A percentile compares a stretch with the other conserved stretches of the same genome.
phyloP scores from a whole-genome alignment of 2,888 invertebrate species.

The Aspidiotus destructor region DNA sequence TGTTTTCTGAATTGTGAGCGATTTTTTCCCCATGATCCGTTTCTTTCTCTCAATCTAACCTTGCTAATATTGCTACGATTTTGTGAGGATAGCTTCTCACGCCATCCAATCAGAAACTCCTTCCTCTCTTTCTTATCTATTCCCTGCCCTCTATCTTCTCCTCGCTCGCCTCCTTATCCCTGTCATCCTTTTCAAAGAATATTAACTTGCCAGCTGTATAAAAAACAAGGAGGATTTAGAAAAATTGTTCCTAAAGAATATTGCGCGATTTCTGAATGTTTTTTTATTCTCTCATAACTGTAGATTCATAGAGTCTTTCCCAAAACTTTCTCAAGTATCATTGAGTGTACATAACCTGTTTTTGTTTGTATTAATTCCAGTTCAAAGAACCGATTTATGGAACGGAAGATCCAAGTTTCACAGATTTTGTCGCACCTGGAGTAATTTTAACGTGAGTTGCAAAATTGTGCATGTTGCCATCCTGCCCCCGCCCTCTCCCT shows the following conservation, averaged over 20 bases:
- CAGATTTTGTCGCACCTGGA: constrained; percentile 92
- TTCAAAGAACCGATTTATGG: constrained; percentile 84
- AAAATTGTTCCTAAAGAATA: too few relatives aligned
- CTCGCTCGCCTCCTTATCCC: too few relatives aligned
- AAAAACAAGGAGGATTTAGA: too few relatives aligned
- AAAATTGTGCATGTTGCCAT: background rate
- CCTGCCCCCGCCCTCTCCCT: background rate
- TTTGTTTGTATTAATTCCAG: constrained; percentile 41
- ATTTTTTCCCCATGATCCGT: background rate
- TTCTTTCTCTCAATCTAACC: background rate
- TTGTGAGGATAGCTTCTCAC: too few relatives aligned
- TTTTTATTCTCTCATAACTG: background rate
- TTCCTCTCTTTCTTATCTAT: too few relatives aligned
- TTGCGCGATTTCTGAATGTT: too few relatives aligned
- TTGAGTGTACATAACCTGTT: too few relatives aligned
- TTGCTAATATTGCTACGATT: background rate
- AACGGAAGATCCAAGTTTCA: constrained; percentile 79
- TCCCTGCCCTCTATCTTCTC: too few relatives aligned
- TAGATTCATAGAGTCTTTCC: background rate
- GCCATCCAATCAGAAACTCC: too few relatives aligned
- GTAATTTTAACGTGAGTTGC: constrained; percentile 77
- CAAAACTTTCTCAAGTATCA: too few relatives aligned
- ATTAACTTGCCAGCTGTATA: too few relatives aligned
- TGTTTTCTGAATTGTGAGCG: constrained; percentile 24
- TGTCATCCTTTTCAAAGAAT: too few relatives aligned